phyloP scores from a whole-genome alignment of 2,113 vertebrate species.

The Plestiodon gilberti region DNA sequence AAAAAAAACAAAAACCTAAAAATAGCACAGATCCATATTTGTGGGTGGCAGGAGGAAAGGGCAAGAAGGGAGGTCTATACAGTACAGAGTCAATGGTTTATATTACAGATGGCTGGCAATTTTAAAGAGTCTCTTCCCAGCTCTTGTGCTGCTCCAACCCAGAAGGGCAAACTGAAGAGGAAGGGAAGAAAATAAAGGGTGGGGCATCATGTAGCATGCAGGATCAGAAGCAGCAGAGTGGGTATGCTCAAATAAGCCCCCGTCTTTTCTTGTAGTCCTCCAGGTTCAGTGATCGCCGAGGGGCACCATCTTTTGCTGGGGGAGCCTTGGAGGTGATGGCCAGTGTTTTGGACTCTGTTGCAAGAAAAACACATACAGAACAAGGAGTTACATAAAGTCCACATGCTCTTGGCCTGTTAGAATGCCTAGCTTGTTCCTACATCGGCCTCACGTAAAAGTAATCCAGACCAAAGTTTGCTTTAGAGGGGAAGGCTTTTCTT shows the following conservation, averaged over 20 bases:
- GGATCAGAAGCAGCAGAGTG: conserved; percentile 78
- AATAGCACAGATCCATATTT: conserved; percentile 75
- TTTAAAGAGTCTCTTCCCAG: conserved; percentile 81
- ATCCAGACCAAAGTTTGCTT: background rate
- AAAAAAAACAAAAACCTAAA: conserved; percentile 66
- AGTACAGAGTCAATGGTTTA: conserved; percentile 80
- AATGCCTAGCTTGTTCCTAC: background rate
- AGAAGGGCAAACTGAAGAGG: conserved; percentile 75
- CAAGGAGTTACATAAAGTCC: background rate
- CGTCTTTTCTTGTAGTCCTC: conserved; percentile 99
- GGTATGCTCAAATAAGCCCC: conserved; percentile 90
- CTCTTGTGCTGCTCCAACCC: conserved; percentile 81
- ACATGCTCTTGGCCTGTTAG: background rate
- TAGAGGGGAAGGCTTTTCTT: too few relatives aligned
- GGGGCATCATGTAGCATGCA: conserved; percentile 80
- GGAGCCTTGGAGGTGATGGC: conserved; percentile 95
- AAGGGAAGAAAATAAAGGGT: conserved; percentile 67
- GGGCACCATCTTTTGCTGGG: conserved; percentile 96
- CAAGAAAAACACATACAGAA: conserved; percentile 20
- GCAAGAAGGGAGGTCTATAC: conserved; percentile 79
- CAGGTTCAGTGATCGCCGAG: conserved; percentile 94
- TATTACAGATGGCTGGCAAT: conserved; percentile 83
- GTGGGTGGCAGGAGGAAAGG: conserved; percentile 62
- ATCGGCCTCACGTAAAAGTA: background rate
- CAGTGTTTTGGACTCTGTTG: conserved; percentile 94